Evolutionary conservation across 1,140 invertebrate species (phyloP), one percentile per base, ranked within the genome.

Genomic region (Adoxophyes honmai): DNA sequence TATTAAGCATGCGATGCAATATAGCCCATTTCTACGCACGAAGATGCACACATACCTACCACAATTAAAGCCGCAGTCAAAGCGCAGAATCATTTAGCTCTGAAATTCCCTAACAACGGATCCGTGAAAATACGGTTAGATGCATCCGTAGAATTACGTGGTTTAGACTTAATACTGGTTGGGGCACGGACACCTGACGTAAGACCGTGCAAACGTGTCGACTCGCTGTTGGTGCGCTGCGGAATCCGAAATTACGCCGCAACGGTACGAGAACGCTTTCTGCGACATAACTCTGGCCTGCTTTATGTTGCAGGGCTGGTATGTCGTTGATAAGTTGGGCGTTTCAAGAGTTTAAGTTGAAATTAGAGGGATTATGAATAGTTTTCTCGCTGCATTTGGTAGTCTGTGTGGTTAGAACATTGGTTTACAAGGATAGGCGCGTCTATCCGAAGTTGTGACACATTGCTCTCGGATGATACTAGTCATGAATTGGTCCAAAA

Each of bases 221-320:
- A n/a, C 18, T 7, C 18, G 18, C 16, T 14, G 21, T 18, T 33
- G 16, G 42, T 48, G 21, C 42, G 42, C 42, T 48, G 16, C 16
- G 42, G 42, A 48, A 48, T 48, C 42, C 14, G 16, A 48, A 44
- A 48, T 48, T 48, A 18, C 42, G 21, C 42, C 42, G 42, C 42
- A 48, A 14, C 28, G 42, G 42, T 21, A 48, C 10, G 10, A 14
- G n/a, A 28, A 48, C 21, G 18, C 21, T 48, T 48, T 48, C 42
- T 48, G 42, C 42, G 42, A 48, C 42, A 48, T 48, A 21, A 48
- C 42, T 48, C 42, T 28, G 15, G 42, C 16, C 42, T 48, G 42
- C 18, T 48, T 48, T 48, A 48, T 48, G 42, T 48, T 21, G 21
- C 42, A 48, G 42, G 16, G 16, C 18, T 48, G 42, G 21, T 48